Evolutionary conservation across 2,888 invertebrate genomes (phyloP), one percentile per base, ranked within the genome.

Genomic region (Carterocephalus palaemon): DNA sequence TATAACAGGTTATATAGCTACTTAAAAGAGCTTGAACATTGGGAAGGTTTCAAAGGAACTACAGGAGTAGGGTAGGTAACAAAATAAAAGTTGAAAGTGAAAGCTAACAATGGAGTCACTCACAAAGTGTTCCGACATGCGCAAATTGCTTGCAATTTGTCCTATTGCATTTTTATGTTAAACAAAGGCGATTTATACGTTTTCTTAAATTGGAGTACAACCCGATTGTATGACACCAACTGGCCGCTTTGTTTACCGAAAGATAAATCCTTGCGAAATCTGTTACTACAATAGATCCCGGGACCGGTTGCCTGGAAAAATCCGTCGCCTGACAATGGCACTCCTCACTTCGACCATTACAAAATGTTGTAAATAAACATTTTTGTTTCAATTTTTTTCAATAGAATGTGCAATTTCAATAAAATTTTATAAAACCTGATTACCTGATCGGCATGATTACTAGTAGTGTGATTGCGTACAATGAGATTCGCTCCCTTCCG

Each of bases 191-290:
- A 65, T 67, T 65, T 68, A 67, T 53, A 62, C 62, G 60, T 67
- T 75, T 73, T 72, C 61, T 68, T 71, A 73, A 82, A 82, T 72
- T 79, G 66, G 76, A 67, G 70, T 74, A 72, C 65, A 75, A 69
- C 69, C 68, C 67, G 61, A 62, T 70, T 80, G 76, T 80, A 78
- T 64, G 70, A 66, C 69, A 59, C 39, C 46, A 20, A 20, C 47
- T 22, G 19, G 17, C 40, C 24, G 32, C 58, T 60, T 62, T 66
- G 59, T 64, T 60, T 57, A 54, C 53, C 51, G 47, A 51, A 47
- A 66, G 67, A 69, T 67, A 73, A 72, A 75, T 69, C 72, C 74
- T 78, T 75, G 81, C 78, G 62, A 74, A 74, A 66, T 52, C 37
- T 74, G 75, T 78, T 77, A 69, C 71, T 62, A 57, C 57, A 64